Conservation (phyloP, 2,113 vertebrate species). For the Corythornis cristatus region DNA sequence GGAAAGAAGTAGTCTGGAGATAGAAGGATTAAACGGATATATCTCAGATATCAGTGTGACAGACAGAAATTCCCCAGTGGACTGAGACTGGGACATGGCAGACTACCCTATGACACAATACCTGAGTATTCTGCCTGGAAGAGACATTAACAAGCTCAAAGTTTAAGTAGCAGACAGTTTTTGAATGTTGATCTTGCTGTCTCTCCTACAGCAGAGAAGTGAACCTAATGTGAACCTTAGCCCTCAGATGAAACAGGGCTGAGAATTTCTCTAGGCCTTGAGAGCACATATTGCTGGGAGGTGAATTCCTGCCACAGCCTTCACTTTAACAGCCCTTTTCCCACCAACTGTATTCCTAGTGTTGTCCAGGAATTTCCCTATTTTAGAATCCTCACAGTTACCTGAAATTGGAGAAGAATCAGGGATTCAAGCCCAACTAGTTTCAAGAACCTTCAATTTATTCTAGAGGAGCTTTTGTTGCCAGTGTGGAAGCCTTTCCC, state of each 20-base stretch:
- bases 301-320: not conserved
- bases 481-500: not conserved
- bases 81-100: not conserved
- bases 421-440: not conserved
- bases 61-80: not conserved
- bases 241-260: not conserved
- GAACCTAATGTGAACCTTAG: not conserved
- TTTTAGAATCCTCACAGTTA: not conserved
- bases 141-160: not conserved
- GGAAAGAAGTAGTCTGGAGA: not conserved
- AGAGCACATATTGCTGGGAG: not conserved
- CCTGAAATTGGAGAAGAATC: not conserved
- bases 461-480: not conserved
- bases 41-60: not conserved
- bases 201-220: not conserved
- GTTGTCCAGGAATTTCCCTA: not conserved
- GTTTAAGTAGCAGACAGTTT: not conserved
- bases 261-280: not conserved
- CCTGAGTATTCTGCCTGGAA: not conserved
- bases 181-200: not conserved
- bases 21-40: not conserved
- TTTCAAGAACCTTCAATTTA: not conserved
- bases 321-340: not conserved
- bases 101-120: not conserved
- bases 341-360: not conserved